Evolutionary conservation across 1,140 invertebrate species (phyloP).

Genomic region (Polypedilum pembai): DNA sequence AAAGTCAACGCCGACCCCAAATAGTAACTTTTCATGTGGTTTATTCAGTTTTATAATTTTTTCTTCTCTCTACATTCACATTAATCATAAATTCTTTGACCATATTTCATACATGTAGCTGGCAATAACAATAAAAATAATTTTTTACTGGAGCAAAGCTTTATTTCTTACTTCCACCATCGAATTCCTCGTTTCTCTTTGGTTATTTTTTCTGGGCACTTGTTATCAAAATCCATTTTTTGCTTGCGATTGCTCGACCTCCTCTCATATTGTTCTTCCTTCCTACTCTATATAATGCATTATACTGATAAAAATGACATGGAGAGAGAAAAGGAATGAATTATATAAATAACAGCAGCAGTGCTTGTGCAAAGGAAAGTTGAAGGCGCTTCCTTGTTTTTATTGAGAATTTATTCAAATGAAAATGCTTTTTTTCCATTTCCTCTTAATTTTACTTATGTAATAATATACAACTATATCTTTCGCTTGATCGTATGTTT

Average conservation of each 20-base stretch:
- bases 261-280: neutral
- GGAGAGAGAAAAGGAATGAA: neutral
- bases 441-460: neutral
- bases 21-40: slow-evolving; percentile 5
- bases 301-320: slow-evolving; percentile 19
- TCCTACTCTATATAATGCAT: neutral
- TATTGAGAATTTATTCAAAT: slow-evolving; percentile 8
- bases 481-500: too few relatives aligned
- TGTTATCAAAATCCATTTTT: slow-evolving; percentile 4
- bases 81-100: slow-evolving; percentile 1
- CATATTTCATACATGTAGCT: slow-evolving; percentile 5
- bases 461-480: neutral
- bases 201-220: neutral
- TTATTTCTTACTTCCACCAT: neutral
- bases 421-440: slow-evolving; percentile 4
- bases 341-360: neutral
- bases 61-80: slow-evolving; percentile 8
- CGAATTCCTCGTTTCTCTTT: too few relatives aligned
- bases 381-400: slow-evolving; percentile 16
- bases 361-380: neutral
- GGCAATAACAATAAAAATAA: neutral
- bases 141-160: neutral
- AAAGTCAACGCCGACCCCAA: neutral
- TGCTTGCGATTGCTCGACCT: neutral
- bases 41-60: neutral